Base-by-base conservation (phyloP, 2,797 vertebrate genomes). In the Coregonus sp. region DNA sequence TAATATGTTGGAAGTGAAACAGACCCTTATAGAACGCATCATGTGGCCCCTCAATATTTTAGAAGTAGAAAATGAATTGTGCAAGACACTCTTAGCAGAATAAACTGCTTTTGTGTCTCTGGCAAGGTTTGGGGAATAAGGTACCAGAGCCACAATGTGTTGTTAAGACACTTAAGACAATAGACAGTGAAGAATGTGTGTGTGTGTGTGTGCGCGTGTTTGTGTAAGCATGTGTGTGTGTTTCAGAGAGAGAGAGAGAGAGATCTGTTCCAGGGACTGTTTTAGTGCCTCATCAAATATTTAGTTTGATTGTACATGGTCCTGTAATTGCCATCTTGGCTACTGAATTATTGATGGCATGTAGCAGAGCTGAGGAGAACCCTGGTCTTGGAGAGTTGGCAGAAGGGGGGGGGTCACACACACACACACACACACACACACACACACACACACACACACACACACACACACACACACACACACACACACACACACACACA, bases 221-320 rank as follows among this genome's bases (percentile, higher is more conserved):
- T 6, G 15, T 75, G 63, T 59, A 37, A 59, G 51, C 59, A 33
- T 67, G 63, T 78, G 72, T 31, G 31, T 47, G 77, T 37, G 59
- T 51, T 25, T 52, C 54, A 75, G 76, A 76, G 52, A 78, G 77
- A 82, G 82, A 84, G 73, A 73, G 85, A 86, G 84, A 82, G 87
- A 91, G 92, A 94, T 93, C 90, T 86, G 90, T 92, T 93, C 92
- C 90, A 91, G 87, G 82, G 91, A 91, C 92, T 93, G 94, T 93
- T 94, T 95, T 94, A 94, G 93, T 93, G 93, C 91, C 92, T 94
- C 93, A 94, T 95, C 91, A 94, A 95, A 94, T 94, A 95, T 95
- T 95, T 93, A 94, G 91, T 93, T 88, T 95, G 94, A 94, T 95
- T 94, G 94, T 95, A 94, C 92, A 94, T 87, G 92, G 86, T 91